Base-by-base conservation (phyloP, 2,113 vertebrate genomes). In the Anarhynchus alexandrinus region DNA sequence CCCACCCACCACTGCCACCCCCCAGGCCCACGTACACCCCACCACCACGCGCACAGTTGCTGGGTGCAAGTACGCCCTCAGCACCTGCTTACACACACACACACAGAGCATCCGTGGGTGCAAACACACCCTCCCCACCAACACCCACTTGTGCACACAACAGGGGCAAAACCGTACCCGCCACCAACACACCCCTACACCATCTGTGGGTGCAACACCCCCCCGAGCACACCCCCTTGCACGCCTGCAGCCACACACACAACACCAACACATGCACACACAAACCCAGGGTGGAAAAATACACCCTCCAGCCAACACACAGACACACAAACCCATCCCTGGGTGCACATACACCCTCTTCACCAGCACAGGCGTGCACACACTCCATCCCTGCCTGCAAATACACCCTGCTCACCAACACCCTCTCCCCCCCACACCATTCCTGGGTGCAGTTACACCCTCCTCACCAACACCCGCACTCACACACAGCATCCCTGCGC, bases 151-250 rank as follows among this genome's bases (percentile, higher is more conserved):
- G 34, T 5, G 27, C 73, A 42, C 64, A 55, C 7, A 20, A 3
- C 9, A 1, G 47, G 57, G 20, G 23, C n/a, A 78, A n/a, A 77
- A 38, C n/a, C 0, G 0, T n/a, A 10, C 9, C 77, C 52, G 12
- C 58, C 3, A 1, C 17, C 57, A 23, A 27, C 0, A 3, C 57
- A 57, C 32, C 38, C 29, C 21, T 4, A 8, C 71, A n/a, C 55
- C 10, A 10, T 36, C 81, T 27, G 80, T 0, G 61, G 42, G 66
- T 29, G 34, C 55, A 66, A 20, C 83, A 23, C 5, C 4, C 59
- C 22, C 20, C 17, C 0, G 0, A 29, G 79, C 4, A 2, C 73
- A 36, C 16, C 71, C 62, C 55, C 49, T 36, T 17, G 77, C 36
- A 73, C 71, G 59, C 89, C 65, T 30, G 45, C 59, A 84, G 20